These are phyloP conservation scores for Manis crassicaudata DNA, from an alignment of 2,797 vertebrate genomes.

Conservation along the genomic window DNA sequence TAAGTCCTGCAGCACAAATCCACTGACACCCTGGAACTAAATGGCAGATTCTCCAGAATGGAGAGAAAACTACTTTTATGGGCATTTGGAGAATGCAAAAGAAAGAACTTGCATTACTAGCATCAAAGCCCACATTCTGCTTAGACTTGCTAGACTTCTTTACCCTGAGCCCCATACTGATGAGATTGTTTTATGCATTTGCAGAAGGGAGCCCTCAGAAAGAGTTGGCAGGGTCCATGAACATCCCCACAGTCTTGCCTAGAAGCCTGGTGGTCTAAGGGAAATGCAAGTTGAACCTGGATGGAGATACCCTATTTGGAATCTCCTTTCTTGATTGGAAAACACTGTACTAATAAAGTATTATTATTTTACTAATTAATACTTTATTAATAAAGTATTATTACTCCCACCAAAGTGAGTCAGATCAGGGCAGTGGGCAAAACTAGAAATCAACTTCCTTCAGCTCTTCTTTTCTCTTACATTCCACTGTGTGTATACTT, in stretches of 20 bases:
- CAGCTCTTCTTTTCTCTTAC: neutral
- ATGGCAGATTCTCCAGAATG: neutral
- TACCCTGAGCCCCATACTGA: neutral
- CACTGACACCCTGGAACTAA: neutral
- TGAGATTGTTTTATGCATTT: accelerated
- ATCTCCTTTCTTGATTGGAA: neutral
- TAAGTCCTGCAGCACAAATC: constrained; percentile 16
- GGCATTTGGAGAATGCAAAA: neutral
- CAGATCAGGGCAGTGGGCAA: neutral
- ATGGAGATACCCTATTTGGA: neutral
- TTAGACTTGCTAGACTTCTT: neutral
- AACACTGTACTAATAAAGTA: no score
- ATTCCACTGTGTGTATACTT: neutral
- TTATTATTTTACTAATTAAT: no score
- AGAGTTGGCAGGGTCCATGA: accelerated
- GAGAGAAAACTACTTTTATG: neutral
- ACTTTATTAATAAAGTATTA: no score
- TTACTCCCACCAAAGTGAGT: neutral
- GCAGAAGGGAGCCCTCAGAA: neutral
- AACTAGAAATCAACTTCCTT: neutral
- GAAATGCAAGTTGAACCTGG: neutral
- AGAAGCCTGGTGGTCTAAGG: neutral
- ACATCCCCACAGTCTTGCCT: neutral
- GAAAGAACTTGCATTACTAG: neutral
- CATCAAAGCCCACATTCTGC: no score